Evolutionary conservation across 2,113 vertebrate species (phyloP).

Genomic region (Eubucco bourcierii): DNA sequence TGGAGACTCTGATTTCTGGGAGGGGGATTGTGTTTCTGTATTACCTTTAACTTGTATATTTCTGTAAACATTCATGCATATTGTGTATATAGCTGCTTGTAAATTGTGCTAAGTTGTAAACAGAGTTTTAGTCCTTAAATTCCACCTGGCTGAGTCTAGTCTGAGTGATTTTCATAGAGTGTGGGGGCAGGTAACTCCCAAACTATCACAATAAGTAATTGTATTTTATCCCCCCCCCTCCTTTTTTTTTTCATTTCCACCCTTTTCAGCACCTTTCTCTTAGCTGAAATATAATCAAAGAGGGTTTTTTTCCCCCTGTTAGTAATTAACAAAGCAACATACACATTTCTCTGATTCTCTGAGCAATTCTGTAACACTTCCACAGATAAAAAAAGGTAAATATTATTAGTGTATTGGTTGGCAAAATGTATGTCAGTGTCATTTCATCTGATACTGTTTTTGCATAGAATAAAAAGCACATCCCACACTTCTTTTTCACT

Average conservation of each 20-base stretch:
- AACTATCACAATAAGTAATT: neutral
- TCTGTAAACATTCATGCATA: too few species aligned
- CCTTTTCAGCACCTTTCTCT: neutral
- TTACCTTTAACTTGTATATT: too few species aligned
- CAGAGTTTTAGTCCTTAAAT: too few species aligned
- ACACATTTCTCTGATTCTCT: neutral
- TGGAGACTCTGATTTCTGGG: too few species aligned
- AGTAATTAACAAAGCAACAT: neutral
- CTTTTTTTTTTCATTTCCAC: accelerated
- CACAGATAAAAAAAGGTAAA: neutral
- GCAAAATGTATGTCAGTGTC: neutral
- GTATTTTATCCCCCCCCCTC: neutral
- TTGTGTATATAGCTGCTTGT: too few species aligned
- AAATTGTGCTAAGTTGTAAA: too few species aligned
- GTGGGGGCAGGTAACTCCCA: too few species aligned
- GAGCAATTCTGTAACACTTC: neutral
- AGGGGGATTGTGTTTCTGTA: too few species aligned
- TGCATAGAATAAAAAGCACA: neutral
- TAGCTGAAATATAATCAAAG: neutral
- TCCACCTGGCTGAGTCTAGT: too few species aligned
- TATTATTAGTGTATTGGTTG: neutral
- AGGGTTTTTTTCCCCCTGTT: neutral
- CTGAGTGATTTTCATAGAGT: too few species aligned
- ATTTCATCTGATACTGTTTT: neutral
- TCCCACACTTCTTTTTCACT: neutral